Evolutionary conservation across 2,797 vertebrate genomes (phyloP).

Genomic region (Sciaenops ocellatus): DNA sequence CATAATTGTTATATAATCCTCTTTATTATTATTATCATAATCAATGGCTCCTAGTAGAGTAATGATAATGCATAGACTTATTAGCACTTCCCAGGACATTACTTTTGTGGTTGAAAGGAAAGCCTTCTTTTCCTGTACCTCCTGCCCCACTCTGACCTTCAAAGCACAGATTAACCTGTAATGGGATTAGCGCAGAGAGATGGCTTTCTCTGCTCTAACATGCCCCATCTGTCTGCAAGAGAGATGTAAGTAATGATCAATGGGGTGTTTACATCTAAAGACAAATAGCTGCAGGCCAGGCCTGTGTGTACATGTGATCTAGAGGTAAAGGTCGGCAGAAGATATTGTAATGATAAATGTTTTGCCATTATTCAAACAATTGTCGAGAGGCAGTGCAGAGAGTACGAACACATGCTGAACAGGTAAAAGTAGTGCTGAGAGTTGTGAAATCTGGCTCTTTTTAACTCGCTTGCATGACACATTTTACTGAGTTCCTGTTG

Average conservation of each 20-base stretch:
- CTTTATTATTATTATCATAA: conserved; percentile 26
- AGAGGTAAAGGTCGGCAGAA: conserved; percentile 1
- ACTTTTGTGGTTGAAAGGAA: conserved; percentile 54
- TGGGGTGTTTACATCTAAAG: conserved; percentile 36
- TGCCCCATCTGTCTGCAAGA: conserved; percentile 53
- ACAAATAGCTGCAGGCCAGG: conserved; percentile 30
- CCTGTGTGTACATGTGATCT: not conserved
- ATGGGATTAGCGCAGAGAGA: conserved; percentile 80
- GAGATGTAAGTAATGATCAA: conserved; percentile 47
- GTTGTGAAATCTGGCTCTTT: conserved; percentile 8
- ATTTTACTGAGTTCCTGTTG: conserved; percentile 8
- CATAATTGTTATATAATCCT: conserved; percentile 18
- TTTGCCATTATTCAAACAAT: not conserved
- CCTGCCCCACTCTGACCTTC: conserved; percentile 72
- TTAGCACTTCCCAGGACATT: conserved; percentile 39
- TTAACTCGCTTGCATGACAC: not conserved
- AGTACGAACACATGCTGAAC: not conserved
- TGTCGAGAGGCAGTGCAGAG: not conserved
- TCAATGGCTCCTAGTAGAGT: conserved; percentile 18
- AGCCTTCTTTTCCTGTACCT: conserved; percentile 60
- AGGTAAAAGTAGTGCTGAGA: not conserved
- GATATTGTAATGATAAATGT: not conserved
- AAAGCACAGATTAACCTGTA: conserved; percentile 81
- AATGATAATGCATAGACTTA: conserved; percentile 12
- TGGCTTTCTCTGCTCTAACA: conserved; percentile 67